Evolutionary conservation across 1,140 invertebrate genomes (phyloP).

Genomic region (Geopemphigus sp.): DNA sequence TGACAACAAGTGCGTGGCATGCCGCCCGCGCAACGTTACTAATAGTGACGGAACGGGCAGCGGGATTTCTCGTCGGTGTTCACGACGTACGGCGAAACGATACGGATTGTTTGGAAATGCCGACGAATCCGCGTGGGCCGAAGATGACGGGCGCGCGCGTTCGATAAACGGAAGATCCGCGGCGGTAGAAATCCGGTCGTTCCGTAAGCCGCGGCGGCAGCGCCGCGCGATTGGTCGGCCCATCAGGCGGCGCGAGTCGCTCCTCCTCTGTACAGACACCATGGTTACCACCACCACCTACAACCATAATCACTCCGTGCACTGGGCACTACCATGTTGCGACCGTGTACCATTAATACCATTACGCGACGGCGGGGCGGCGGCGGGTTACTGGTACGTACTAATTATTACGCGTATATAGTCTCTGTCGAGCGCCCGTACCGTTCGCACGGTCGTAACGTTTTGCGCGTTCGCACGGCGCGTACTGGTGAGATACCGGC

Average conservation of each 20-base stretch:
- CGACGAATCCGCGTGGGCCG: too few species aligned
- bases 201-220: too few species aligned
- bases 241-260: neutral
- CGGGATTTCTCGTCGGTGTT: too few species aligned
- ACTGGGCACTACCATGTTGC: neutral
- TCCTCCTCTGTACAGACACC: slow-evolving; percentile 16
- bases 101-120: too few species aligned
- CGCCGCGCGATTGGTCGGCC: too few species aligned
- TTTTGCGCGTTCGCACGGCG: neutral
- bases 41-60: too few species aligned
- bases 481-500: neutral
- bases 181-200: too few species aligned
- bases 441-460: neutral
- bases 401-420: neutral
- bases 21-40: too few species aligned
- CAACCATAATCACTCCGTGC: neutral
- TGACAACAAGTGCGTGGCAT: too few species aligned
- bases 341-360: neutral
- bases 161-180: too few species aligned
- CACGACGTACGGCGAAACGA: too few species aligned
- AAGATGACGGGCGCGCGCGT: too few species aligned
- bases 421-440: neutral
- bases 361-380: neutral
- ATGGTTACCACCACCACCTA: slow-evolving; percentile 3
- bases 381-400: neutral